Percentiles rank a stretch among this genome's conserved stretches.
Evolutionary conservation across 2,797 vertebrate genomes (phyloP).

Genomic region (Octomys mimax): DNA sequence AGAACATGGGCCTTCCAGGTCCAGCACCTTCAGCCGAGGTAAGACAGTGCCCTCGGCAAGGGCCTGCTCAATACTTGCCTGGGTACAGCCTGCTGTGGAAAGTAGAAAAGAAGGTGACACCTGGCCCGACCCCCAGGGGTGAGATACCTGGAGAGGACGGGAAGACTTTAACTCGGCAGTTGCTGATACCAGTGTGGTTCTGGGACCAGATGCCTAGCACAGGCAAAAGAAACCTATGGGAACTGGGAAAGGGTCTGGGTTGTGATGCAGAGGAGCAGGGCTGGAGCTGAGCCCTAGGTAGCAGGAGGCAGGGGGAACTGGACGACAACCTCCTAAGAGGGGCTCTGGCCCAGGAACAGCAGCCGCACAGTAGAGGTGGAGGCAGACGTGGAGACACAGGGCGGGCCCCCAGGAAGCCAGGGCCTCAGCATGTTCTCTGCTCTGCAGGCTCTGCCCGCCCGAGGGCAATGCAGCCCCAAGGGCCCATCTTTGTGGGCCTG

Average conservation of each 20-base stretch:
- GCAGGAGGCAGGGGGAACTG: too few species aligned
- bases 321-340: background rate
- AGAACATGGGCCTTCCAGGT: background rate
- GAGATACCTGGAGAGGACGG: background rate
- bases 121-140: background rate
- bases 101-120: background rate
- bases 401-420: background rate
- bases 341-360: background rate
- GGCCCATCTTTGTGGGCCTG: conserved; percentile 85
- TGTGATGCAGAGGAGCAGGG: background rate
- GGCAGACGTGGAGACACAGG: background rate
- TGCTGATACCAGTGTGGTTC: background rate
- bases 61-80: background rate
- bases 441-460: background rate
- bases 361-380: background rate
- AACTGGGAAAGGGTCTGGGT: background rate
- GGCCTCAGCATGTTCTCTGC: background rate
- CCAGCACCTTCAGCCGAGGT: background rate
- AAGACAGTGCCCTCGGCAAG: background rate
- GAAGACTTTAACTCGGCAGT: background rate
- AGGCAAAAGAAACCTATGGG: background rate
- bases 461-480: conserved; percentile 85
- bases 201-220: background rate
- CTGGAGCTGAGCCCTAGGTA: background rate
- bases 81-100: background rate